A percentile compares a stretch with the other conserved stretches of the same genome.
Evolutionary conservation across 2,797 vertebrate genomes (phyloP).

Genomic region (Anguilla megastoma): DNA sequence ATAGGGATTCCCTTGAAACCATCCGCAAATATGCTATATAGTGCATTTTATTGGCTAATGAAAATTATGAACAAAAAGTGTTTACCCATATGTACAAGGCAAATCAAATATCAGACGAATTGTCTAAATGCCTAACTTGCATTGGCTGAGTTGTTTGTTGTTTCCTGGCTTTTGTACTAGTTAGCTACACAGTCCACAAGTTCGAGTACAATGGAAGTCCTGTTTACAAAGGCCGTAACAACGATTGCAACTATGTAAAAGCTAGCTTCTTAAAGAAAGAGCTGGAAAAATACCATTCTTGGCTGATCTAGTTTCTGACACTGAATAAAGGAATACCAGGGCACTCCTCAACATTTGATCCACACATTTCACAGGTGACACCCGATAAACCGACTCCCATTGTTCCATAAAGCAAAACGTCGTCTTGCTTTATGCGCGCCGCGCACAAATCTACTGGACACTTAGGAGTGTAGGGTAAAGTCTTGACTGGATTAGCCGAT

Average conservation of each 20-base stretch:
- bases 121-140: too few species aligned
- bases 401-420: not conserved
- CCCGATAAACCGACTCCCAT: not conserved
- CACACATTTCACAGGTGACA: not conserved
- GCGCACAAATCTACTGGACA: not conserved
- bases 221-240: not conserved
- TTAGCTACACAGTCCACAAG: too few species aligned
- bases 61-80: too few species aligned
- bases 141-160: too few species aligned
- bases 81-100: too few species aligned
- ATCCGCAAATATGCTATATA: not conserved
- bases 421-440: not conserved
- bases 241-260: not conserved
- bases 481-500: not conserved
- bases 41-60: not conserved
- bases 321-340: not conserved
- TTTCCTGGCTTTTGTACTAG: too few species aligned
- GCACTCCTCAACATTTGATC: not conserved
- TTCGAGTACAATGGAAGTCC: not conserved
- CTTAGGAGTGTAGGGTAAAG: not conserved
- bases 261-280: not conserved
- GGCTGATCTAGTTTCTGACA: not conserved
- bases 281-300: not conserved
- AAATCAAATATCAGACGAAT: too few species aligned
- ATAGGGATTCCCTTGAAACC: not conserved